phyloP scores from a whole-genome alignment of 2,888 invertebrate species.

The Lamellibrachia columna region DNA sequence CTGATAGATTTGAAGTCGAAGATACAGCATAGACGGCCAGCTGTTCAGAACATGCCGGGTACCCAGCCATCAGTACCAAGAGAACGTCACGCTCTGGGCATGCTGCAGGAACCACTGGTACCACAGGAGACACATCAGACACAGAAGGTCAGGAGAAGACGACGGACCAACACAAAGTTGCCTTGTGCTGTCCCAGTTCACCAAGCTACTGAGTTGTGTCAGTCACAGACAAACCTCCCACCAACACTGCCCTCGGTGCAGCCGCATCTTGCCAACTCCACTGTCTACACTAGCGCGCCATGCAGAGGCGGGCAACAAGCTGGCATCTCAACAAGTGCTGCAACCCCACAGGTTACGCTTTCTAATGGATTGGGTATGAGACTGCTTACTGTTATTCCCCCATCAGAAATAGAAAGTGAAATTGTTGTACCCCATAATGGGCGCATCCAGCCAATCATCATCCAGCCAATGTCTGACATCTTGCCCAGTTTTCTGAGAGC shows the following conservation, averaged over 20 bases:
- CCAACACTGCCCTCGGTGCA: not conserved
- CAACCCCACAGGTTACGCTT: not conserved
- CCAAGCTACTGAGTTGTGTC: not conserved
- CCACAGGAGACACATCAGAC: not conserved
- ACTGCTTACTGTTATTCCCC: not conserved
- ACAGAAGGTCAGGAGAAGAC: not conserved
- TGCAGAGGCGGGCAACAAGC: not conserved
- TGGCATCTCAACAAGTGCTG: not conserved
- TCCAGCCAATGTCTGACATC: not conserved
- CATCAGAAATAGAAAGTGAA: not conserved
- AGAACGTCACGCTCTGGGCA: not conserved
- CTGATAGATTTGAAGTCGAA: not conserved
- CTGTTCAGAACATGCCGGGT: not conserved
- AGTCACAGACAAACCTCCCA: not conserved
- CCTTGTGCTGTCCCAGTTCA: not conserved
- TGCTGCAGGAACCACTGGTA: not conserved
- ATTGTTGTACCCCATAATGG: not conserved
- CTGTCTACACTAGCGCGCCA: not conserved
- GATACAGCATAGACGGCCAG: too few relatives aligned
- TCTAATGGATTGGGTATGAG: not conserved
- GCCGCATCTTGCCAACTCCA: not conserved
- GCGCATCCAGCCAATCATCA: not conserved
- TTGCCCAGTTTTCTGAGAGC: not conserved
- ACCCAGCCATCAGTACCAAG: not conserved
- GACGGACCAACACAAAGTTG: not conserved